Base-by-base conservation (phyloP, 2,888 invertebrate genomes). In the Vanessa cardui region DNA sequence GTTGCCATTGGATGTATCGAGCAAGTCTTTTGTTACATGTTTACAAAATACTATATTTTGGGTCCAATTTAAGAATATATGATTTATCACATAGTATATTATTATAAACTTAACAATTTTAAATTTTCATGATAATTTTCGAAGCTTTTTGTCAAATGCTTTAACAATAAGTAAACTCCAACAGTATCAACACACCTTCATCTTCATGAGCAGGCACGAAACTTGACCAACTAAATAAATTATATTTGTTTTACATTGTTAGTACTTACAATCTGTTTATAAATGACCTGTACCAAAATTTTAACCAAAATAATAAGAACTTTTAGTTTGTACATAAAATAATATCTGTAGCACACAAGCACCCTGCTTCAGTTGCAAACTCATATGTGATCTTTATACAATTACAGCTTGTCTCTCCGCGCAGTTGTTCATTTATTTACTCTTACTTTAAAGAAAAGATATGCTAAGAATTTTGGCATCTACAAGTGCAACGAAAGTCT, bases 151-250 rank as follows among this genome's bases (percentile, higher is more conserved):
- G 56, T 49, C 21, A 64, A 75, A 76, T 70, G 71, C 73, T 73
- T 73, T 67, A 76, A 74, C 74, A 77, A 71, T 64, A 46, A 52
- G 31, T 70, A 72, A 72, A 73, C 70, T 72, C 68, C 66, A 33
- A 60, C 26, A 54, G 66, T 62, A 61, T 58, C 59, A 72, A 52
- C 52, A 67, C 54, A 46, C n/a, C 58, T 61, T 54, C 21, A 49
- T 56, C 20, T 20, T 46, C 46, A 8, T n/a, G 12, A 12, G 26
- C 52, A 26, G 52, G 15, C 52, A 52, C 52, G 16, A 16, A 7
- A 16, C 52, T 31, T 16, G n/a, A 31, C 16, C 26, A 16, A 54
- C 21, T 16, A 16, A 54, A 12, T 54, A 31, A 54, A 7, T 26
- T 12, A 31, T 31, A 54, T n/a, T 54, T 20, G 3, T 39, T 39